Evolutionary conservation across 2,888 invertebrate species (phyloP), one percentile per base, ranked within the genome.

Genomic region (Drosophila villosipedis): DNA sequence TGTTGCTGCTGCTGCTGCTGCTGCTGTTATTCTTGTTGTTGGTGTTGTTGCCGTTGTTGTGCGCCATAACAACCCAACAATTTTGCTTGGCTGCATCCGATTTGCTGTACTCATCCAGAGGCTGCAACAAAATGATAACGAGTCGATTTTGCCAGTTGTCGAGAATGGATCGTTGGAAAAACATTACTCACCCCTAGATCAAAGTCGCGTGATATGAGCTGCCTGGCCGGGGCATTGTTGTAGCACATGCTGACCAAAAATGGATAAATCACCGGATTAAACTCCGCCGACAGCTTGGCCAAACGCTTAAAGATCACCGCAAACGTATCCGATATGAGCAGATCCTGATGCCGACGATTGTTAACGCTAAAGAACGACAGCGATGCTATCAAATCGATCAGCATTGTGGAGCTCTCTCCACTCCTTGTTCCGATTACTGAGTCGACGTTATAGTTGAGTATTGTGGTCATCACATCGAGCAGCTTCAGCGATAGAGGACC

Each of bases 321-420:
- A 85, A 91, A 93, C 64, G 91, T 93, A 65, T 94, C 94, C 57
- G 93, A 92, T 73, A 91, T 91, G 58, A 93, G 78, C 35, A 93
- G 88, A 73, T 93, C 92, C 93, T 94, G 94, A 84, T 94, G 92
- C 72, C 91, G 84, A 22, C 90, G 91, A 88, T 92, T 93, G 79
- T 93, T 94, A 64, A 92, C 91, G 76, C 92, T 92, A 63, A 93
- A 92, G 90, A 93, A 93, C 70, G 93, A 93, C 77, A 94, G 75
- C 65, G 93, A 91, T 63, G 93, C 93, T 83, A 94, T 92, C 88
- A 94, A 87, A 87, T 94, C 94, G 65, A 93, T 92, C 57, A 94
- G 86, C 91, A 93, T 92, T 65, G 93, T 92, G 68, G 92, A 91
- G 37, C 91, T 91, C 83, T 94, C 94, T 60, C 81, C 91, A 73